Evolutionary conservation across 2,113 vertebrate species (phyloP).

Genomic region (Erinaceus europaeus): DNA sequence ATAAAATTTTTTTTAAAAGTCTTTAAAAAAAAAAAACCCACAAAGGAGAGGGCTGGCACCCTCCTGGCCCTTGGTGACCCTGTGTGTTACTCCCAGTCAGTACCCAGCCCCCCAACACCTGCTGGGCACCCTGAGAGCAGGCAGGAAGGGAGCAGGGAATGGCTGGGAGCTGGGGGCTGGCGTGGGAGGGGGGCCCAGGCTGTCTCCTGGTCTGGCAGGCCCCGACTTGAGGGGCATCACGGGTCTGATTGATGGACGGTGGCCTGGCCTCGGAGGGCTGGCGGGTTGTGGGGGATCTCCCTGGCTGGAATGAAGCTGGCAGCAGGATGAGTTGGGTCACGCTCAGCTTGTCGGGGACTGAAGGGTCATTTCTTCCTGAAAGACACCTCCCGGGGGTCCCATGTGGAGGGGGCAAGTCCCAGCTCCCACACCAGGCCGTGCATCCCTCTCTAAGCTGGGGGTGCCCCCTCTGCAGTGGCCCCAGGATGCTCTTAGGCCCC

Average conservation of each 20-base stretch:
- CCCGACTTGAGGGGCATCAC: constrained; percentile 40
- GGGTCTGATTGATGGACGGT: constrained; percentile 29
- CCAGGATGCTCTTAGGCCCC: too few relatives aligned
- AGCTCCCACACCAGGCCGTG: too few relatives aligned
- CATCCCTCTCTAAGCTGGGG: not conserved
- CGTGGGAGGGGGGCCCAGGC: too few relatives aligned
- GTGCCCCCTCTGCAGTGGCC: not conserved
- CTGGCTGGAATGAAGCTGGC: constrained; percentile 3
- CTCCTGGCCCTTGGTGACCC: too few relatives aligned
- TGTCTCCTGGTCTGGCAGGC: constrained; percentile 19
- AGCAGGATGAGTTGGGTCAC: constrained; percentile 43
- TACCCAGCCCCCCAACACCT: not conserved
- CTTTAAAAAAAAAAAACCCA: too few relatives aligned
- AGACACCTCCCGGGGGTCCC: not conserved
- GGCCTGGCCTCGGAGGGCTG: not conserved
- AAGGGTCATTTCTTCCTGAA: not conserved
- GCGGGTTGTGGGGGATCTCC: not conserved
- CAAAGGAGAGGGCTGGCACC: too few relatives aligned
- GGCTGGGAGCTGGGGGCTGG: too few relatives aligned
- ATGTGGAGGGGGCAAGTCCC: too few relatives aligned
- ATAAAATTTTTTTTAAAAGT: too few relatives aligned
- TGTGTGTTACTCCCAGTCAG: too few relatives aligned
- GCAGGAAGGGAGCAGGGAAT: not conserved
- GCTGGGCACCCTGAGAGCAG: not conserved
- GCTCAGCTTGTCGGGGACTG: constrained; percentile 14